Percentiles rank a stretch among this genome's conserved stretches.
Evolutionary conservation across 2,888 invertebrate species (phyloP).

Genomic region (Cenopis cana): DNA sequence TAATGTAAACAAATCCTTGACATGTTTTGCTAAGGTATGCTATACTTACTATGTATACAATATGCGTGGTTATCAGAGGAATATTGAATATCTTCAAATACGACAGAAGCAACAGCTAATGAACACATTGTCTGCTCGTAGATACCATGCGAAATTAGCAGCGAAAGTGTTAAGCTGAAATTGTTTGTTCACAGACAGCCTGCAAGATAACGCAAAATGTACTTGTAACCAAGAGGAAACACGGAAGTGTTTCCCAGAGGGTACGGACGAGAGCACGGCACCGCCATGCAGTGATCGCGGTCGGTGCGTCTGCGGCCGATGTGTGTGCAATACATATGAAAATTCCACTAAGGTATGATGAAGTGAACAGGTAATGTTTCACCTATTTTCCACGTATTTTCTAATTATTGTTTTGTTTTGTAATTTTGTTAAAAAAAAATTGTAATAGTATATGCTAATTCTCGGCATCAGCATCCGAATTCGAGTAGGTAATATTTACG

Average conservation of each 20-base stretch:
- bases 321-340: slow-evolving; percentile 65
- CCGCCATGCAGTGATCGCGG: slow-evolving; percentile 71
- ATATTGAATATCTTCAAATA: neutral
- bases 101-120: too few species aligned
- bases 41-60: too few species aligned
- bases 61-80: neutral
- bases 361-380: too few species aligned
- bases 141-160: too few species aligned
- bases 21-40: too few species aligned
- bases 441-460: slow-evolving; percentile 25
- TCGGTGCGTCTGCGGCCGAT: slow-evolving; percentile 71
- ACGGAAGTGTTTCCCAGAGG: slow-evolving; percentile 64
- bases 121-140: too few species aligned
- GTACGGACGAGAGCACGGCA: slow-evolving; percentile 52
- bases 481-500: too few species aligned
- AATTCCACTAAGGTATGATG: slow-evolving; percentile 68
- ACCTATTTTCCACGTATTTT: too few species aligned
- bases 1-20: too few species aligned
- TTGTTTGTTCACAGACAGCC: slow-evolving; percentile 64
- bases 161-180: neutral
- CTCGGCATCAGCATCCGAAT: too few species aligned
- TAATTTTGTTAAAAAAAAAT: too few species aligned
- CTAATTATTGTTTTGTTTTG: too few species aligned
- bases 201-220: slow-evolving; percentile 70
- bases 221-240: slow-evolving; percentile 60